A percentile compares a stretch with the other conserved stretches of the same genome.
These are phyloP conservation scores for Tenebrio molitor DNA, from an alignment of 1,140 invertebrate genomes.

Conservation along the genomic window DNA sequence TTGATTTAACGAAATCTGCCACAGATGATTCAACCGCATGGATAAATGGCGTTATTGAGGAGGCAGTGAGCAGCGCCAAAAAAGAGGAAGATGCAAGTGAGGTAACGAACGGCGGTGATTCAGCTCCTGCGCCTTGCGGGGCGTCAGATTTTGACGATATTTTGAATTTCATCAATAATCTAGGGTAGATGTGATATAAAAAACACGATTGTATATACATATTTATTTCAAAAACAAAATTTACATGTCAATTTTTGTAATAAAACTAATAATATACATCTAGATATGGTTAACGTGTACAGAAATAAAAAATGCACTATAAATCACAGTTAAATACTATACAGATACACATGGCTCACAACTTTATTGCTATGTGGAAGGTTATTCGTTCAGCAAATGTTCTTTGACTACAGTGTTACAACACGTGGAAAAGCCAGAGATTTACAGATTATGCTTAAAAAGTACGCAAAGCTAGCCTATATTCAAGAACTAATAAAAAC, in stretches of 20 bases:
- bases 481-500: conserved; percentile 27
- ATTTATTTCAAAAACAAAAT: conserved; percentile 11
- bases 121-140: no score
- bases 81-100: background rate
- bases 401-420: conserved; percentile 36
- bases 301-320: conserved; percentile 43
- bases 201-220: background rate
- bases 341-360: background rate
- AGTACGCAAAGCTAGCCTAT: conserved; percentile 17
- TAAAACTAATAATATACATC: background rate
- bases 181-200: background rate
- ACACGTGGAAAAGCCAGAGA: conserved; percentile 3
- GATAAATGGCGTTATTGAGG: conserved; percentile 1
- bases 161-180: no score
- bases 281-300: conserved; percentile 15
- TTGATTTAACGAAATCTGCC: background rate
- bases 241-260: conserved; percentile 10
- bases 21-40: background rate
- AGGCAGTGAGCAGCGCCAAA: background rate
- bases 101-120: background rate
- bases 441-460: background rate
- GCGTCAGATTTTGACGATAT: no score
- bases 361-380: conserved; percentile 36
- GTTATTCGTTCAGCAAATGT: conserved; percentile 37
- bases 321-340: conserved; percentile 46